Evolutionary conservation across 2,113 vertebrate genomes (phyloP), one percentile per base, ranked within the genome.

Genomic region (Choloepus hoffmanni): DNA sequence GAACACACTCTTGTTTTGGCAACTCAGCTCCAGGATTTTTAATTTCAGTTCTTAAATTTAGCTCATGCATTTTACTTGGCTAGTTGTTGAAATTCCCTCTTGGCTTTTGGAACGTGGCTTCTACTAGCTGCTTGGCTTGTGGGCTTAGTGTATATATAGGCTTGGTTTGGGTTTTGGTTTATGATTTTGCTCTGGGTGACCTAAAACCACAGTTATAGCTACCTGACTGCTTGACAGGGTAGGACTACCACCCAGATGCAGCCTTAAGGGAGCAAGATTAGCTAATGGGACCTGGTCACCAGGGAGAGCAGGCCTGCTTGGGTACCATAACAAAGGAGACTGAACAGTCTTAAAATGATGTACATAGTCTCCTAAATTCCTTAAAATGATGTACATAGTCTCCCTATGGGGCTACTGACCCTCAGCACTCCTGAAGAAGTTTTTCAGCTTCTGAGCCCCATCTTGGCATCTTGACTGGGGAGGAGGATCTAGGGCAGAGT

Each of bases 21-120:
- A 96, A 6, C 12, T 94, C 19, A 92, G 60, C 13, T 94, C 33
- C 53, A 90, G 43, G 36, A 76, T 90, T 92, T 96, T 68, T 84
- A 45, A 84, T 89, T 55, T 79, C 4, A 13, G 28, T 60, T 87
- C 81, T 96, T 95, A 15, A 92, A 90, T 84, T 93, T 85, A 55
- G 45, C 65, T 92, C 67, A n/a, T 95, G 33, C 0, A 0, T 45
- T 92, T 85, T 90, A 62, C 63, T 97, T 65, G 68, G 70, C 55
- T 90, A 74, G 40, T 81, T 72, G 53, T 73, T 90, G 77, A 94
- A 60, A 94, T 96, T 96, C 40, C 60, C 40, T 92, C 58, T 92
- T 92, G 89, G 70, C 30, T 81, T 92, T 81, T 55, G 43, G 33
- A 55, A 87, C 60, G 5, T 81, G 53, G 30, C 45, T 92, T 87